Percentiles rank a stretch among this genome's conserved stretches.
Evolutionary conservation across 2,888 invertebrate species (phyloP).

Genomic region (Heliothis peltigera): DNA sequence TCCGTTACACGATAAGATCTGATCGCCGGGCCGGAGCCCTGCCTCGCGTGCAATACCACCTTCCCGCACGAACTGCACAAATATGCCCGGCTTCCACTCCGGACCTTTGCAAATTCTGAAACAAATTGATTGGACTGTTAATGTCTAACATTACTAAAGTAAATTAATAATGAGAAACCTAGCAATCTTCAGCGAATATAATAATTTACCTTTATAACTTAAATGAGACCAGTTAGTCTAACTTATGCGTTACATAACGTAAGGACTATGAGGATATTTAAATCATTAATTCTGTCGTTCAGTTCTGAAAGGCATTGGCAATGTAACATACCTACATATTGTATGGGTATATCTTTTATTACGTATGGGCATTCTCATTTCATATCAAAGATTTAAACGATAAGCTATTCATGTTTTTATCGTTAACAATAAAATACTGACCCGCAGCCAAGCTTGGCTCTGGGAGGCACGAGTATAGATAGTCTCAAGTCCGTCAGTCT

Average conservation of each 20-base stretch:
- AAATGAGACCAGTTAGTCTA: too few species aligned
- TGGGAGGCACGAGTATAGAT: constrained; percentile 94
- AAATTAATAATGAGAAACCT: background rate
- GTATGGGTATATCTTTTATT: too few species aligned
- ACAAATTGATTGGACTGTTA: constrained; percentile 45
- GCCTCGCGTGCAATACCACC: constrained; percentile 96
- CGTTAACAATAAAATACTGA: constrained; percentile 74
- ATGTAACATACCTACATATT: too few species aligned
- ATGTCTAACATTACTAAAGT: background rate
- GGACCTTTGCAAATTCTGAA: constrained; percentile 95
- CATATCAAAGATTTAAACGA: too few species aligned
- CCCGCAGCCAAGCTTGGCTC: constrained; percentile 96
- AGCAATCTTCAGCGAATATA: background rate
- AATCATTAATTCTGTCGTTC: too few species aligned
- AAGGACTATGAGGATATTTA: too few species aligned
- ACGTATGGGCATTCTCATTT: too few species aligned
- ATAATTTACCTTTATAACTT: too few species aligned
- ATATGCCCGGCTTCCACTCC: constrained; percentile 96
- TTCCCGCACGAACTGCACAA: constrained; percentile 96
- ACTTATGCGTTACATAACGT: too few species aligned
- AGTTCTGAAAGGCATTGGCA: too few species aligned
- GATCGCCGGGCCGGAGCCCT: constrained; percentile 96
- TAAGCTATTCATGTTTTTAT: too few species aligned
- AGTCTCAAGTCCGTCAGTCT: constrained; percentile 92
- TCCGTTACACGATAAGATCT: constrained; percentile 97